Evolutionary conservation across 2,888 invertebrate species (phyloP).

Genomic region (Eutolmus rufibarbis): DNA sequence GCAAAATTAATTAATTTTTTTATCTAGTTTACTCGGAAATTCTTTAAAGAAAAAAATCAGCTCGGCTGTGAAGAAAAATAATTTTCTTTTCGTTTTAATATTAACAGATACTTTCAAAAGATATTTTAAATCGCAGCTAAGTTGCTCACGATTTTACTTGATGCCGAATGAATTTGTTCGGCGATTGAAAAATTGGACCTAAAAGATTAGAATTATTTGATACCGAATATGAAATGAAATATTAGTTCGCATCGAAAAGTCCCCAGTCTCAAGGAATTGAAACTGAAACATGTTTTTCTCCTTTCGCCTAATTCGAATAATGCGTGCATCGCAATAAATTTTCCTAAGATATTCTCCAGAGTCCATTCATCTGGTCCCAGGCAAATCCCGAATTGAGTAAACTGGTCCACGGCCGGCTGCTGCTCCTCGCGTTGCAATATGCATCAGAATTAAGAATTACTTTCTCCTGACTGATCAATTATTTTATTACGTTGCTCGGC

Average conservation of each 20-base stretch:
- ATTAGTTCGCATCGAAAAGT: background rate
- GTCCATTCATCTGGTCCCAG: background rate
- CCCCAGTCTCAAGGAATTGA: background rate
- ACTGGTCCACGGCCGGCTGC: conserved; percentile 29
- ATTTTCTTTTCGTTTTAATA: no score
- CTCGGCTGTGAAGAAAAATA: no score
- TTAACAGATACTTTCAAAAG: no score
- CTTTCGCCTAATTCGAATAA: background rate
- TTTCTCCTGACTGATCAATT: conserved; percentile 31
- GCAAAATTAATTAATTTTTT: no score
- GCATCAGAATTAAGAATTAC: background rate
- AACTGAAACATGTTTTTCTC: background rate
- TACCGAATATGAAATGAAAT: no score
- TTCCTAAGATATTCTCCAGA: background rate
- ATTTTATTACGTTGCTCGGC: conserved; percentile 32
- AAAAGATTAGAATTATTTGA: no score
- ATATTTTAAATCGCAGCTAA: no score
- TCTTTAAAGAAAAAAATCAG: no score
- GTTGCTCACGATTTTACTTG: no score
- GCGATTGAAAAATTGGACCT: no score
- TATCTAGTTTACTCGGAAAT: no score
- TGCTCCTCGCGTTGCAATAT: background rate
- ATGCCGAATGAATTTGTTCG: no score
- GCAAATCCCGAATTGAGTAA: background rate
- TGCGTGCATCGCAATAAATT: background rate